Percentiles rank a stretch among this genome's conserved stretches.
Evolutionary conservation across 2,888 invertebrate species (phyloP).

Genomic region (Nyleta sp.): DNA sequence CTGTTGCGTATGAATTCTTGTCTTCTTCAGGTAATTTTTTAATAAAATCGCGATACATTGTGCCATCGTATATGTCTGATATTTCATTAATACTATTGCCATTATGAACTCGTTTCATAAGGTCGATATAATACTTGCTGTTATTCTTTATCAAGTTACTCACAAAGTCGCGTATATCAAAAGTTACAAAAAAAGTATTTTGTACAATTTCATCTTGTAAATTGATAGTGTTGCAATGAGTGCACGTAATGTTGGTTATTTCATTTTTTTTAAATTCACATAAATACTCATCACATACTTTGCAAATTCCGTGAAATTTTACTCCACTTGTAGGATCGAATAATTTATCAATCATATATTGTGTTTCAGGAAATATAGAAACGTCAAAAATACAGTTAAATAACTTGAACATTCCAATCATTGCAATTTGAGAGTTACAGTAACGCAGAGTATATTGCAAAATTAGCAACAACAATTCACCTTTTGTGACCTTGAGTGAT

Average conservation of each 20-base stretch:
- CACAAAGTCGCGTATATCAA: slow-evolving; percentile 33
- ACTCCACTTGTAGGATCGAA: slow-evolving; percentile 7
- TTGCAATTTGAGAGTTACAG: slow-evolving; percentile 16
- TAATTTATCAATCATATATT: slow-evolving; percentile 12
- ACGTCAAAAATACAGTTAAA: slow-evolving; percentile 9
- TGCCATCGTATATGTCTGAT: slow-evolving; percentile 55
- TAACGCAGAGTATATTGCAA: slow-evolving; percentile 6
- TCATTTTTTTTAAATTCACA: slow-evolving; percentile 13
- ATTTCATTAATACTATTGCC: slow-evolving; percentile 8
- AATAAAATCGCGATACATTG: slow-evolving; percentile 47
- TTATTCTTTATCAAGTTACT: slow-evolving; percentile 27
- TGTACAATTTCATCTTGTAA: background rate
- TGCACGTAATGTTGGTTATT: background rate
- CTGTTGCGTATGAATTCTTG: slow-evolving; percentile 41
- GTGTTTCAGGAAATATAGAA: slow-evolving; percentile 3
- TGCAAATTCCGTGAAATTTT: slow-evolving; percentile 18
- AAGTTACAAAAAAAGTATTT: slow-evolving; percentile 43
- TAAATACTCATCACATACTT: slow-evolving; percentile 9
- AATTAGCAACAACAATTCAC: slow-evolving; percentile 19
- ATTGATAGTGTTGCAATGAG: slow-evolving; percentile 6
- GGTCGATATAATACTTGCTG: slow-evolving; percentile 39
- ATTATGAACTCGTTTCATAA: slow-evolving; percentile 23
- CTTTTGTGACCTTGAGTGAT: slow-evolving; percentile 7
- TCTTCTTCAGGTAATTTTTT: slow-evolving; percentile 34
- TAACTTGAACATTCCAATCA: slow-evolving; percentile 9